A percentile compares a stretch with the other conserved stretches of the same genome.
phyloP scores from a whole-genome alignment of 2,888 invertebrate genomes.

The Catocala nupta region DNA sequence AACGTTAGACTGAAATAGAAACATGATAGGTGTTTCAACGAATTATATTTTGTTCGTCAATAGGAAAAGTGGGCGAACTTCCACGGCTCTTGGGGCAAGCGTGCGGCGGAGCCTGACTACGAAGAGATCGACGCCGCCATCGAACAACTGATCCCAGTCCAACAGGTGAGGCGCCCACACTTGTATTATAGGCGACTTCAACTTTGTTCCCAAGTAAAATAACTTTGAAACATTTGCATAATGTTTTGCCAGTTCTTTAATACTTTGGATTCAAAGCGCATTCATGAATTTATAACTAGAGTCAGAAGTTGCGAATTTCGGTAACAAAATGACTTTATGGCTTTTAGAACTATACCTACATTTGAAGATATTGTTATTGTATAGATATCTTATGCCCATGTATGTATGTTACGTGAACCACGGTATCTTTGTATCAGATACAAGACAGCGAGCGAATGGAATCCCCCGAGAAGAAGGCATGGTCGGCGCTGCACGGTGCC shows the following conservation, averaged over 20 bases:
- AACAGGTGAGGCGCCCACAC: constrained; percentile 61
- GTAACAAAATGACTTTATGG: neutral
- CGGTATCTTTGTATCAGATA: constrained; percentile 31
- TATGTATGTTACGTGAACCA: no score
- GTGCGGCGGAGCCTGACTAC: constrained; percentile 78
- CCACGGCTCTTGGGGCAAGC: constrained; percentile 91
- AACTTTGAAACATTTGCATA: constrained; percentile 15
- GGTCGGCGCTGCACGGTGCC: constrained; percentile 90
- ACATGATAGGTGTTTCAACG: no score
- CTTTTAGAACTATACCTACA: neutral
- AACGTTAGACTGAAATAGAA: no score
- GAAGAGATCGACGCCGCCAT: constrained; percentile 75
- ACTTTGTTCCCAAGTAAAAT: constrained; percentile 1
- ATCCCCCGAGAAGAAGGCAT: constrained; percentile 88
- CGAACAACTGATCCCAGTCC: constrained; percentile 70
- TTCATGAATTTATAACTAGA: constrained; percentile 18
- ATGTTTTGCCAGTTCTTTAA: constrained; percentile 16
- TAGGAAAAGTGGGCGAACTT: constrained; percentile 90
- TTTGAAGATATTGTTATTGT: no score
- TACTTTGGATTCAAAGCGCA: constrained; percentile 25
- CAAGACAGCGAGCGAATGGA: constrained; percentile 64
- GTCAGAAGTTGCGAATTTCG: neutral
- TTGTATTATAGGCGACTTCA: neutral
- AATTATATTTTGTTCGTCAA: neutral
- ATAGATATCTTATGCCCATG: no score